These are phyloP conservation scores for Pampus argenteus DNA, from an alignment of 2,797 vertebrate species.

Conservation along the genomic window DNA sequence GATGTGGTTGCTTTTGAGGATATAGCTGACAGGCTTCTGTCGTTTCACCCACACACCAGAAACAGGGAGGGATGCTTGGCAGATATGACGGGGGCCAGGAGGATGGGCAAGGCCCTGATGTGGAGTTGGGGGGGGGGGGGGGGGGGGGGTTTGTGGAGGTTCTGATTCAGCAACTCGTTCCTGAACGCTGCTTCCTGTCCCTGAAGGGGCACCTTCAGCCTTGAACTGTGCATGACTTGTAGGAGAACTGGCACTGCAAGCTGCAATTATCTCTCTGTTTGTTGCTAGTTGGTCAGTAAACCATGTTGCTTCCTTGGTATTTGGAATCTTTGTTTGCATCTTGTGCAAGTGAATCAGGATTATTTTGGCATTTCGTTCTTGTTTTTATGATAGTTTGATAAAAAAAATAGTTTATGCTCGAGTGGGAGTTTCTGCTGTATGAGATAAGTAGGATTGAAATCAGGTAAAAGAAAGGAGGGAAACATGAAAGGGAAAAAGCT, in stretches of 20 bases:
- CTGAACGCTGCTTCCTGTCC: slow-evolving; percentile 67
- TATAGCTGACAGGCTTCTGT: slow-evolving; percentile 53
- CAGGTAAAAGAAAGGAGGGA: slow-evolving; percentile 4
- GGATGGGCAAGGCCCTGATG: slow-evolving; percentile 44
- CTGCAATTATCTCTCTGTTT: slow-evolving; percentile 45
- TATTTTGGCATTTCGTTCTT: background rate
- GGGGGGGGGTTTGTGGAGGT: too few relatives aligned
- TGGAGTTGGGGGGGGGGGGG: slow-evolving; percentile 38
- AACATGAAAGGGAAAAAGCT: background rate
- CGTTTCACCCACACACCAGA: slow-evolving; percentile 50
- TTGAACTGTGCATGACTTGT: slow-evolving; percentile 39
- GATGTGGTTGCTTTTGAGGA: slow-evolving; percentile 61
- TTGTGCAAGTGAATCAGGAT: background rate
- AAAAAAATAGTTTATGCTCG: slow-evolving; percentile 15
- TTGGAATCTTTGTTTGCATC: slow-evolving; percentile 2
- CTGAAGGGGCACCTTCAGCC: slow-evolving; percentile 26
- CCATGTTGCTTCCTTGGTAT: background rate
- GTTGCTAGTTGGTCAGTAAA: slow-evolving; percentile 27
- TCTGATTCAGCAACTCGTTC: slow-evolving; percentile 80
- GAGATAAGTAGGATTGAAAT: background rate
- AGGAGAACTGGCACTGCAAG: slow-evolving; percentile 16
- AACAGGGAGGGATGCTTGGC: slow-evolving; percentile 60
- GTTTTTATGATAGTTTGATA: background rate
- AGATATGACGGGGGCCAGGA: slow-evolving; percentile 39
- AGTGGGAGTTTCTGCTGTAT: background rate